A percentile compares a stretch with the other conserved stretches of the same genome.
These are phyloP conservation scores for Conus ventricosus DNA, from an alignment of 1,140 invertebrate species.

Conservation along the genomic window DNA sequence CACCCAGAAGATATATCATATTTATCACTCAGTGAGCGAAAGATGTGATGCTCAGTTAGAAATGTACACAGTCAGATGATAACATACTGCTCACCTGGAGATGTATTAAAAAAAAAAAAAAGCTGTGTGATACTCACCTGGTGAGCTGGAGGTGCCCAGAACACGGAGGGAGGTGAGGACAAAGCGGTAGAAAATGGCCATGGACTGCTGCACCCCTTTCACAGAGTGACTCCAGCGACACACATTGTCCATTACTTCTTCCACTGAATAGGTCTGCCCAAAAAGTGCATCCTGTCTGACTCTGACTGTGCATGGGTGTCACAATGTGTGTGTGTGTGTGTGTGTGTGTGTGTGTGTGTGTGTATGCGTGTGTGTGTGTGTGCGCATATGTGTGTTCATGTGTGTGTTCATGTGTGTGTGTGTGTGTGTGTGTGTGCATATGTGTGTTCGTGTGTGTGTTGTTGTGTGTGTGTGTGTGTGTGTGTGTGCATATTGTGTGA, in stretches of 20 bases:
- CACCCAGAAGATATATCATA: too few species aligned
- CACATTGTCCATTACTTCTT: conserved; percentile 39
- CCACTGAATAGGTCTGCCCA: conserved; percentile 32
- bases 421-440: too few species aligned
- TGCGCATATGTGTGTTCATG: neutral
- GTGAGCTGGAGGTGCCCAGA: conserved; percentile 24
- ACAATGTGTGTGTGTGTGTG: too few species aligned
- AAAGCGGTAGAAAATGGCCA: conserved; percentile 49
- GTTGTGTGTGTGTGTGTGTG: too few species aligned
- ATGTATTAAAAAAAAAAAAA: too few species aligned
- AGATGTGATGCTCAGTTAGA: too few species aligned
- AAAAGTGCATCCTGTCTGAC: neutral
- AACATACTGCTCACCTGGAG: too few species aligned
- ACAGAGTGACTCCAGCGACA: conserved; percentile 40
- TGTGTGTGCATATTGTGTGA: too few species aligned
- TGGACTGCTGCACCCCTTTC: conserved; percentile 26
- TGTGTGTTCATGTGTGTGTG: neutral
- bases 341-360: neutral
- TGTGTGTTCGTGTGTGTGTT: too few species aligned
- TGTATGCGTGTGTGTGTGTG: neutral
- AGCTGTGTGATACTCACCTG: neutral
- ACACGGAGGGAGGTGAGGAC: conserved; percentile 41
- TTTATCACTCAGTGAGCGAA: too few species aligned
- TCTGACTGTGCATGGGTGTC: neutral
- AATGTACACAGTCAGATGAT: too few species aligned